phyloP scores from a whole-genome alignment of 2,888 invertebrate species.

The Protonemura montana region DNA sequence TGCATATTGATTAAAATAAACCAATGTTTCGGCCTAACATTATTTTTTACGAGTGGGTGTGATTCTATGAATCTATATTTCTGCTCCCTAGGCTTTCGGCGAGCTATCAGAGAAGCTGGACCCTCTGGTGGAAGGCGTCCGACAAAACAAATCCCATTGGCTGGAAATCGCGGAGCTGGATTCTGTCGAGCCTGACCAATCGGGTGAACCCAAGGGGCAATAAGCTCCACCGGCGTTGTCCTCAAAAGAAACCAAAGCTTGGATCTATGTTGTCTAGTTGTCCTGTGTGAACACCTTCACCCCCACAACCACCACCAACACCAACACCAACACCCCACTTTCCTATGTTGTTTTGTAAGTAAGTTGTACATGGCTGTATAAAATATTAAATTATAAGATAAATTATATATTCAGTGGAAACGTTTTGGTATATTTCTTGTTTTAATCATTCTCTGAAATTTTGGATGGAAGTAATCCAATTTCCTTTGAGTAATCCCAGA shows the following conservation, averaged over 20 bases:
- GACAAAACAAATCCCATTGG: conserved; percentile 85
- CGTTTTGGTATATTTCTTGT: not conserved
- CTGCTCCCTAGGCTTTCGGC: conserved; percentile 76
- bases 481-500: too few species aligned
- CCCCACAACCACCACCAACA: not conserved
- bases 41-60: not conserved
- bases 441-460: not conserved
- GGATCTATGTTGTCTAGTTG: conserved; percentile 24
- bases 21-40: not conserved
- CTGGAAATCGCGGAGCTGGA: conserved; percentile 69
- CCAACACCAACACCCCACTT: not conserved
- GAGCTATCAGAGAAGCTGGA: conserved; percentile 78
- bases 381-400: conserved; percentile 46
- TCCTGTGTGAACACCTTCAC: not conserved
- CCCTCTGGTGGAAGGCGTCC: conserved; percentile 83
- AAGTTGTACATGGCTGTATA: conserved; percentile 47
- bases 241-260: conserved; percentile 36
- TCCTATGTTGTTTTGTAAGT: conserved; percentile 44
- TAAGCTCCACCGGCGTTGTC: not conserved
- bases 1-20: not conserved
- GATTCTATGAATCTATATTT: conserved; percentile 17
- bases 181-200: conserved; percentile 26
- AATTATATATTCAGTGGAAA: conserved; percentile 34
- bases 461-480: conserved; percentile 3
- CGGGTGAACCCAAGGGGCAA: not conserved